These are phyloP conservation scores for Lasioglossum lativentre DNA, from an alignment of 2,888 invertebrate genomes.

Conservation along the genomic window DNA sequence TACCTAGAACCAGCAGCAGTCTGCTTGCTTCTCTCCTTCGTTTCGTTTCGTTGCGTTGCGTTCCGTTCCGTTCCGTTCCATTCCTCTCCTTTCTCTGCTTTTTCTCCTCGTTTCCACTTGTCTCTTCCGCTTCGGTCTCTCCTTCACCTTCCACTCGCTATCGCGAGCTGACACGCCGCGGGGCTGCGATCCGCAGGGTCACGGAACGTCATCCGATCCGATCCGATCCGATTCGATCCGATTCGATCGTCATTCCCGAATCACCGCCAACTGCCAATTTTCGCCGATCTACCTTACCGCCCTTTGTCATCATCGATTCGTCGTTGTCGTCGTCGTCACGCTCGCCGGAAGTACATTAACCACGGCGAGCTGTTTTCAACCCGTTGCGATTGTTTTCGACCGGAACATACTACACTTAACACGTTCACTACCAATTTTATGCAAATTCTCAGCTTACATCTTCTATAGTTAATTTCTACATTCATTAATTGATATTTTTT, in stretches of 20 bases:
- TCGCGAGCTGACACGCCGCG: conserved; percentile 13
- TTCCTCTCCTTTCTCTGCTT: conserved; percentile 6
- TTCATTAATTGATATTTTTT: too few relatives aligned
- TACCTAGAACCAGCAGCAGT: conserved; percentile 6
- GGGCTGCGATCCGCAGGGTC: conserved; percentile 15
- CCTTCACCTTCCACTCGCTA: conserved; percentile 19
- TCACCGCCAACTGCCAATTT: conserved; percentile 11
- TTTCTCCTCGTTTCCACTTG: conserved; percentile 31
- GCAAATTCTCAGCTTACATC: too few relatives aligned
- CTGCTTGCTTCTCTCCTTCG: conserved; percentile 4
- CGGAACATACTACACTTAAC: too few relatives aligned
- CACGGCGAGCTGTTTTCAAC: too few relatives aligned
- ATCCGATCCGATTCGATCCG: conserved; percentile 31
- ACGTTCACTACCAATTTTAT: too few relatives aligned
- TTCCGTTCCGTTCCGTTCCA: not conserved
- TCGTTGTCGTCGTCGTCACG: too few relatives aligned
- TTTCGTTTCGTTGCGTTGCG: conserved; percentile 2
- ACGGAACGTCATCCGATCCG: conserved; percentile 34
- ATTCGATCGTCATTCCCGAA: conserved; percentile 14
- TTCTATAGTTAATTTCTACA: too few relatives aligned
- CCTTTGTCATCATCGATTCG: not conserved
- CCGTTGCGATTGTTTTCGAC: too few relatives aligned
- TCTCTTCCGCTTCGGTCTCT: conserved; percentile 24
- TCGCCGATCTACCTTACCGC: not conserved
- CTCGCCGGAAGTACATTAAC: too few relatives aligned